Evolutionary conservation across 2,888 invertebrate species (phyloP).

Genomic region (Sturmia bella): DNA sequence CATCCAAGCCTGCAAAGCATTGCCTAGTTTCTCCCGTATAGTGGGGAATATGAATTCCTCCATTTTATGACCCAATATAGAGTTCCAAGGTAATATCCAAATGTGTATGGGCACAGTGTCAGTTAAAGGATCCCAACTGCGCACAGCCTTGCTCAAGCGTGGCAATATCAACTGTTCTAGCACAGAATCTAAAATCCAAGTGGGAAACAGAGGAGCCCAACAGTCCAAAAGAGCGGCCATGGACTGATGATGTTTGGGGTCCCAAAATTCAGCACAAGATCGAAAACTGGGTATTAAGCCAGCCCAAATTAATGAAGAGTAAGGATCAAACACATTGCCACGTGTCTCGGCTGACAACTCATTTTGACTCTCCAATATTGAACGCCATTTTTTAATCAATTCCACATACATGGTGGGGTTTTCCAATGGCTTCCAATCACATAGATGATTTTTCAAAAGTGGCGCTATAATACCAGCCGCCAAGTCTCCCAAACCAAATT

Average conservation of each 20-base stretch:
- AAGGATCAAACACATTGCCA: constrained; percentile 84
- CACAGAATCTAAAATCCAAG: constrained; percentile 91
- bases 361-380: constrained; percentile 82
- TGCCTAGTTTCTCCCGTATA: constrained; percentile 94
- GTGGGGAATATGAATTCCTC: constrained; percentile 89
- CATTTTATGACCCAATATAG: constrained; percentile 86
- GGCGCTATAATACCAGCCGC: constrained; percentile 93
- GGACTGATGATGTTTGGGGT: constrained; percentile 89
- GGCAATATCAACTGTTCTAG: constrained; percentile 92
- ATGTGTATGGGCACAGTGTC: constrained; percentile 97
- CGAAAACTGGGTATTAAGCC: constrained; percentile 92
- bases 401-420: constrained; percentile 86
- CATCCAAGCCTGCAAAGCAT: constrained; percentile 96
- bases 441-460: constrained; percentile 88
- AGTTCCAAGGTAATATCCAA: constrained; percentile 99
- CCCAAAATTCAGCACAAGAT: constrained; percentile 87
- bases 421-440: constrained; percentile 90
- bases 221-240: constrained; percentile 90
- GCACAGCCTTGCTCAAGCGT: constrained; percentile 88
- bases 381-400: constrained; percentile 87
- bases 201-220: constrained; percentile 91
- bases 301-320: constrained; percentile 93
- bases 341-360: constrained; percentile 75
- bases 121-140: constrained; percentile 96
- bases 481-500: constrained; percentile 91